Evolutionary conservation across 1,140 invertebrate genomes (phyloP).

Genomic region (Hesperophylax magnus): DNA sequence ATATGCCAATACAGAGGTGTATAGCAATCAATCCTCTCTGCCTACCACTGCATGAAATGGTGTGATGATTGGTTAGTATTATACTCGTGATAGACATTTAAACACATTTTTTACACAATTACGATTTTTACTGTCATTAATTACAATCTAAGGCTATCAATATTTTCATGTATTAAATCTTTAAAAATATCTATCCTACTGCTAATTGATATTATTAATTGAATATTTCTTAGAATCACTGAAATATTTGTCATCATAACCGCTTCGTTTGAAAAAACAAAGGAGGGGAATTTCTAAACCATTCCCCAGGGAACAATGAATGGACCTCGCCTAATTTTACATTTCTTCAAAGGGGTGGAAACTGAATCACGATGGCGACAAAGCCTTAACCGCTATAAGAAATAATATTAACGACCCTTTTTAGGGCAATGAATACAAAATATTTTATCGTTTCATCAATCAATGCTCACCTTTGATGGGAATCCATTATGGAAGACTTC

Average conservation of each 20-base stretch:
- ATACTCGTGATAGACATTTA: too few relatives aligned
- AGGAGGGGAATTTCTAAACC: background rate
- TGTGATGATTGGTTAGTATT: too few relatives aligned
- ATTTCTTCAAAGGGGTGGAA: constrained; percentile 6
- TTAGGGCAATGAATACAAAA: constrained; percentile 24
- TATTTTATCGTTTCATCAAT: constrained; percentile 36
- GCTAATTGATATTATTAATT: too few relatives aligned
- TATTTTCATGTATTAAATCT: too few relatives aligned
- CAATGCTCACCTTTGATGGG: constrained; percentile 31
- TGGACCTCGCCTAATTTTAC: background rate
- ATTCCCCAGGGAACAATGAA: background rate
- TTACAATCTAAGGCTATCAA: too few relatives aligned
- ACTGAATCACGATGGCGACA: background rate
- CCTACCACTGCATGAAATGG: too few relatives aligned
- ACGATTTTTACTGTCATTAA: too few relatives aligned
- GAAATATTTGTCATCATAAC: background rate
- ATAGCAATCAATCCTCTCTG: too few relatives aligned
- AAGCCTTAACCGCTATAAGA: constrained; percentile 13
- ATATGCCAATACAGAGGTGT: too few relatives aligned
- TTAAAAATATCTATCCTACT: too few relatives aligned
- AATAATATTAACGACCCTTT: constrained; percentile 32
- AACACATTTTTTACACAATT: too few relatives aligned
- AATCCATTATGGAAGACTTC: constrained; percentile 25
- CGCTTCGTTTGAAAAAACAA: constrained; percentile 7
- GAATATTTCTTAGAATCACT: too few relatives aligned